phyloP scores from a whole-genome alignment of 1,140 invertebrate genomes.

The Piezodorus guildinii region DNA sequence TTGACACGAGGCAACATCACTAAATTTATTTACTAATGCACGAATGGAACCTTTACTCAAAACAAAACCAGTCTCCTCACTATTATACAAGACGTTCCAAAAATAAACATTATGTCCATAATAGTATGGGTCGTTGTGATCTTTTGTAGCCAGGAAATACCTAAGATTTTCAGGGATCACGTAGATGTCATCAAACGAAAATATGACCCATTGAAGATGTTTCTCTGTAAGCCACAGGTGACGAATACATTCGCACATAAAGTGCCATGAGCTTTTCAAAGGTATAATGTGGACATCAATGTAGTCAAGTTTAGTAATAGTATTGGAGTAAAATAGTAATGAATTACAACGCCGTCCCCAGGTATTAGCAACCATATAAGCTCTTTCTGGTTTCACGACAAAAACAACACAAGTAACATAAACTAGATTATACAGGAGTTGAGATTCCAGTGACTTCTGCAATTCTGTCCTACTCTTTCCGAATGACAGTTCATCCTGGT shows the following conservation, averaged over 20 bases:
- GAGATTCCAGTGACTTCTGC: background rate
- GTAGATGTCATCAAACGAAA: slow-evolving; percentile 28
- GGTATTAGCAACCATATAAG: slow-evolving; percentile 25
- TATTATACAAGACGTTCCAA: slow-evolving; percentile 27
- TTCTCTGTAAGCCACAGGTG: slow-evolving; percentile 18
- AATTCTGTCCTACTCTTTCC: background rate
- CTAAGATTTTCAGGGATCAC: slow-evolving; percentile 30
- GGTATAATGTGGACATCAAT: slow-evolving; percentile 18
- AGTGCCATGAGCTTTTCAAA: slow-evolving; percentile 27
- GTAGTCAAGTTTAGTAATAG: slow-evolving; percentile 13
- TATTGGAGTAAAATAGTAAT: slow-evolving; percentile 21
- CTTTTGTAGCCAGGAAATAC: slow-evolving; percentile 24
- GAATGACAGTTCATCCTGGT: slow-evolving; percentile 13
- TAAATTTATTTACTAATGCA: slow-evolving; percentile 22
- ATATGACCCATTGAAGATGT: slow-evolving; percentile 27
- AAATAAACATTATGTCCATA: slow-evolving; percentile 28
- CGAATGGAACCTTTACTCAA: slow-evolving; percentile 26
- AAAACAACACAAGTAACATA: slow-evolving; percentile 27
- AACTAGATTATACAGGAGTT: slow-evolving; percentile 23
- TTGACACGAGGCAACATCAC: slow-evolving; percentile 17
- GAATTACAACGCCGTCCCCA: slow-evolving; percentile 27
- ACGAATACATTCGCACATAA: slow-evolving; percentile 25
- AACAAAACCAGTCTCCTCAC: slow-evolving; percentile 26
- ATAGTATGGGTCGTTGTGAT: slow-evolving; percentile 25
- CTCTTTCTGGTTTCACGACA: slow-evolving; percentile 24